These are phyloP conservation scores for Phthorimaea operculella DNA, from an alignment of 1,140 invertebrate genomes.

Conservation along the genomic window DNA sequence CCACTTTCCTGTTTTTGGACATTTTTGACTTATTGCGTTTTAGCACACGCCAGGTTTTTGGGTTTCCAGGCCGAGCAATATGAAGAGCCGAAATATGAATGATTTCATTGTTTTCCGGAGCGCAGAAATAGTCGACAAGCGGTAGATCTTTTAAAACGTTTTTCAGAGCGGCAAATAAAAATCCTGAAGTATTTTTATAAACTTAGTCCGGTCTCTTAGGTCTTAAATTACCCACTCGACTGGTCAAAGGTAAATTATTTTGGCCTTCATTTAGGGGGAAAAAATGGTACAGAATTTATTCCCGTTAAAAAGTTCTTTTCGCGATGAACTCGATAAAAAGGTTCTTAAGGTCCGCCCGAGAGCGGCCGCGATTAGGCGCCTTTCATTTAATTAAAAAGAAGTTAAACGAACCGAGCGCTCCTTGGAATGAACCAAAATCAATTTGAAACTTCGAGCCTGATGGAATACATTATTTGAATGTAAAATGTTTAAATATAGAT, in stretches of 20 bases:
- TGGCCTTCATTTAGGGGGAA: neutral
- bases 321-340: neutral
- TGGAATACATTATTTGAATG: constrained; percentile 21
- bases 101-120: neutral
- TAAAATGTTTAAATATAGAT: constrained; percentile 13
- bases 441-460: constrained; percentile 34
- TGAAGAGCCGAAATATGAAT: neutral
- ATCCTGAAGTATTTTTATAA: no score
- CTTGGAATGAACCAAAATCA: constrained; percentile 37
- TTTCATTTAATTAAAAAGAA: constrained; percentile 50
- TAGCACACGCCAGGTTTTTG: neutral
- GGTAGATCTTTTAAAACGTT: no score
- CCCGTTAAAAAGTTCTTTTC: neutral
- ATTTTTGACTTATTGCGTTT: neutral
- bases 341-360: neutral
- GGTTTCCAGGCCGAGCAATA: neutral
- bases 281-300: neutral
- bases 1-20: neutral
- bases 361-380: constrained; percentile 22
- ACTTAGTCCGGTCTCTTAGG: no score
- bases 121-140: no score
- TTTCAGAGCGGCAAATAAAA: no score
- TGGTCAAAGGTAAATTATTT: neutral
- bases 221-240: neutral
- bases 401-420: constrained; percentile 39